Conservation (phyloP, 2,888 invertebrate genomes). For the Chrysodeixis includens region DNA sequence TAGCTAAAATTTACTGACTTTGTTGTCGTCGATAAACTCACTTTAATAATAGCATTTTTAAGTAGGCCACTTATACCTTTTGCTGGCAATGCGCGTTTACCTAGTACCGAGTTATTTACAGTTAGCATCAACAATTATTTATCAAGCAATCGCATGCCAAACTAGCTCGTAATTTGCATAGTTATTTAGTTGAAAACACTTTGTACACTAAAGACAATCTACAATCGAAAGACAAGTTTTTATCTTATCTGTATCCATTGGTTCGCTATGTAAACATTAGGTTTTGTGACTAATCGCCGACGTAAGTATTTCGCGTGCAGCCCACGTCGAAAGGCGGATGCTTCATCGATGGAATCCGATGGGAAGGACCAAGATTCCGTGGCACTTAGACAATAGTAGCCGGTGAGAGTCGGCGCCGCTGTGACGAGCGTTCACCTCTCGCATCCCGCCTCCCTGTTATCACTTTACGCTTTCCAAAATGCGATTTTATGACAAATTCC, state of each 20-base stretch:
- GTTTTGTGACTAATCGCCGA: conserved; percentile 73
- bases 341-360: conserved; percentile 85
- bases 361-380: conserved; percentile 88
- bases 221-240: conserved; percentile 61
- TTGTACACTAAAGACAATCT: conserved; percentile 50
- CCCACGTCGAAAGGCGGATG: conserved; percentile 82
- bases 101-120: conserved; percentile 69
- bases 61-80: conserved; percentile 61
- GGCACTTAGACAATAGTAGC: conserved; percentile 88
- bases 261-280: conserved; percentile 73
- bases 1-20: conserved; percentile 5
- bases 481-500: conserved; percentile 62
- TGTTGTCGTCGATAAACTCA: conserved; percentile 44
- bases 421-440: conserved; percentile 88
- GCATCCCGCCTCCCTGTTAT: conserved; percentile 79
- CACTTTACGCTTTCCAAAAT: conserved; percentile 66
- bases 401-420: conserved; percentile 88
- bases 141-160: conserved; percentile 67
- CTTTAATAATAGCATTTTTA: conserved; percentile 59
- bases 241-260: conserved; percentile 80
- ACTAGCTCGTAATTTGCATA: conserved; percentile 61
- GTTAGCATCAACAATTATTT: conserved; percentile 72
- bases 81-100: conserved; percentile 55
- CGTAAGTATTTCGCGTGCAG: conserved; percentile 79
- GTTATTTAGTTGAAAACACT: conserved; percentile 58